Conservation (phyloP, 1,140 invertebrate species). For the Archegozetes longisetosus region DNA sequence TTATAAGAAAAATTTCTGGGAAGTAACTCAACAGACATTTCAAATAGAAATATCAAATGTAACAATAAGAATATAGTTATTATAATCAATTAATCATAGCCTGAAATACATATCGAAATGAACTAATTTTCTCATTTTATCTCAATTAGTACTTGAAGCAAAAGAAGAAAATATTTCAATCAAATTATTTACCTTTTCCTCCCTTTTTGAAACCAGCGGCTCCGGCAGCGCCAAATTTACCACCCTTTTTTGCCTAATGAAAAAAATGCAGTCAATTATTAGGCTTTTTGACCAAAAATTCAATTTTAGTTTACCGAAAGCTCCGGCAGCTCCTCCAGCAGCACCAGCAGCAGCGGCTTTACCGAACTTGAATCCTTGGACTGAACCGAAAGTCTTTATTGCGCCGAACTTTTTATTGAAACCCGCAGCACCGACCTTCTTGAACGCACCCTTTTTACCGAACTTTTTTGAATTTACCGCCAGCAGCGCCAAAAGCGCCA, state of each 20-base stretch:
- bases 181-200: not conserved
- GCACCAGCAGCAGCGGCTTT: constrained; percentile 12
- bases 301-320: not conserved
- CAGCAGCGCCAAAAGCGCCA: not conserved
- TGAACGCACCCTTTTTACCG: constrained; percentile 14
- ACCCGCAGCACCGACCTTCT: constrained; percentile 13
- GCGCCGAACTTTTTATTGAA: constrained; percentile 13
- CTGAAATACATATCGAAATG: no score
- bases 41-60: not conserved
- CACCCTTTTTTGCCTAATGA: not conserved
- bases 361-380: constrained; percentile 15
- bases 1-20: no score
- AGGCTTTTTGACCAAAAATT: no score
- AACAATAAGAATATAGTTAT: no score
- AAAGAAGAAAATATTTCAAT: no score
- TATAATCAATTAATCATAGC: no score
- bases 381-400: constrained; percentile 12
- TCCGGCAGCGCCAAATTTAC: not conserved
- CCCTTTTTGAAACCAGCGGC: constrained; percentile 5
- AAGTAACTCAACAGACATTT: no score
- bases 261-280: no score
- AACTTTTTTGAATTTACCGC: not conserved
- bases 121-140: no score
- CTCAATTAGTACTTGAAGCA: no score
- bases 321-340: constrained; percentile 12